phyloP scores from a whole-genome alignment of 2,888 invertebrate species.

The Yponomeuta malinellus region DNA sequence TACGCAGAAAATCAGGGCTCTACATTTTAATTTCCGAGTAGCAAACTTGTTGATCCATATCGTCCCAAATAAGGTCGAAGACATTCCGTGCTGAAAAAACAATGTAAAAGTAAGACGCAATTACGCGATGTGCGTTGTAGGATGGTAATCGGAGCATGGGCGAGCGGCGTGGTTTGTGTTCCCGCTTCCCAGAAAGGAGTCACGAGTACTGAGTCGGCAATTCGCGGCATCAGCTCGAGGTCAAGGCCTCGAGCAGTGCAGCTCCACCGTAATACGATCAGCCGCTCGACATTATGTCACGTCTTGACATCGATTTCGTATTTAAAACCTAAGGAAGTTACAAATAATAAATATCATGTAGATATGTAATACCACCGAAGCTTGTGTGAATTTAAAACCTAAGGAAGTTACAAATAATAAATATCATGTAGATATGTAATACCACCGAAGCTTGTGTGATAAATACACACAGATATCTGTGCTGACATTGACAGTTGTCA shows the following conservation, averaged over 20 bases:
- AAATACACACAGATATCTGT: not conserved
- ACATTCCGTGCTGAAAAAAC: slow-evolving; percentile 12
- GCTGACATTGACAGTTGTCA: no score
- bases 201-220: not conserved
- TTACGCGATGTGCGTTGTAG: not conserved
- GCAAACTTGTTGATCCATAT: slow-evolving; percentile 8
- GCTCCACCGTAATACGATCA: not conserved
- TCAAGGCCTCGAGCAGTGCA: not conserved
- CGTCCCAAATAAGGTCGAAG: slow-evolving; percentile 12
- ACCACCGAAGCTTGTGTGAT: not conserved
- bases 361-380: not conserved
- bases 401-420: not conserved
- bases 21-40: not conserved
- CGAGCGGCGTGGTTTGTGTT: not conserved
- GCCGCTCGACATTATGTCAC: not conserved
- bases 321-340: not conserved
- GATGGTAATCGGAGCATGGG: not conserved
- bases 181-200: slow-evolving; percentile 9
- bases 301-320: not conserved
- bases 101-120: slow-evolving; percentile 38
- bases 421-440: not conserved
- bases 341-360: not conserved
- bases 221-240: slow-evolving; percentile 2
- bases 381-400: not conserved
- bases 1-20: not conserved